A percentile compares a stretch with the other conserved stretches of the same genome.
phyloP scores from a whole-genome alignment of 1,140 invertebrate genomes.

The Papilio aristodemus region DNA sequence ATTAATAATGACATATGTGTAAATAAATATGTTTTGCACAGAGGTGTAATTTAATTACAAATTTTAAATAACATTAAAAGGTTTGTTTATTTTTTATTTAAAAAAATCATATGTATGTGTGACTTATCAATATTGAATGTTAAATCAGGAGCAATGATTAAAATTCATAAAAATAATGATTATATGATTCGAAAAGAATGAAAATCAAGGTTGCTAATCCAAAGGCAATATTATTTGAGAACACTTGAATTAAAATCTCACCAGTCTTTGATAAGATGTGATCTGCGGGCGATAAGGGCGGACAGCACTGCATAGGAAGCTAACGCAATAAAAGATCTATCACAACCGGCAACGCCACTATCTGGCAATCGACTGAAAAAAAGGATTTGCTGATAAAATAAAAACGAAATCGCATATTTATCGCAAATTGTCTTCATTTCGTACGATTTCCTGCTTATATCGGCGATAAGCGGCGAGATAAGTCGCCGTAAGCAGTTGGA shows the following conservation, averaged over 20 bases:
- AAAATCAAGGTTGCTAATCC: slow-evolving; percentile 22
- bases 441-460: slow-evolving; percentile 65
- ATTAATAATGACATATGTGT: too few relatives aligned
- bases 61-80: too few relatives aligned
- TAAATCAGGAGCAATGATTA: not conserved
- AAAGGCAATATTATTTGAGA: not conserved
- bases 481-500: slow-evolving; percentile 31
- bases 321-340: slow-evolving; percentile 42
- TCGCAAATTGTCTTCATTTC: slow-evolving; percentile 70
- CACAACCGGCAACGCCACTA: slow-evolving; percentile 67
- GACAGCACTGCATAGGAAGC: slow-evolving; percentile 29
- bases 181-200: slow-evolving; percentile 23
- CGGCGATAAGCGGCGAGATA: slow-evolving; percentile 49
- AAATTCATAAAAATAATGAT: not conserved
- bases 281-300: slow-evolving; percentile 40
- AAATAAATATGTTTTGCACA: too few relatives aligned
- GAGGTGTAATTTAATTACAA: too few relatives aligned
- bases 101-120: too few relatives aligned
- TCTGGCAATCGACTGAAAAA: slow-evolving; percentile 74
- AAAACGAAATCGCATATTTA: slow-evolving; percentile 71
- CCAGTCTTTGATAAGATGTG: slow-evolving; percentile 54
- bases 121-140: not conserved
- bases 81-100: too few relatives aligned
- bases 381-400: slow-evolving; percentile 64
- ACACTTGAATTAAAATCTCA: slow-evolving; percentile 44